Evolutionary conservation across 2,888 invertebrate genomes (phyloP), one percentile per base, ranked within the genome.

Genomic region (Euclidia mi): DNA sequence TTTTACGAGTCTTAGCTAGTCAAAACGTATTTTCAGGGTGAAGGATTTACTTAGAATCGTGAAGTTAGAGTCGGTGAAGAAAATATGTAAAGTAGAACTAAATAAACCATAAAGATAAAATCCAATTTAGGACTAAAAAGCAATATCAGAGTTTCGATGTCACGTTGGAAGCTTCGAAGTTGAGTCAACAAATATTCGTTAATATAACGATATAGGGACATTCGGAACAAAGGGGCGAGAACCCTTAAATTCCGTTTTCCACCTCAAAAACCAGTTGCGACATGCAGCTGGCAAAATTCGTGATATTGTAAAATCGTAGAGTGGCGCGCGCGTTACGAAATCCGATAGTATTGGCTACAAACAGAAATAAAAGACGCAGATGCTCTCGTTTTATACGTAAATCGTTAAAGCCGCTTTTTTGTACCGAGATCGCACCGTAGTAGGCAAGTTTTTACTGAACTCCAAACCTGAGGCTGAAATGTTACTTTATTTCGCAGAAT

Each of bases 321-420:
- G 65, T 56, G 65, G 46, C 57, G 65, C 60, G 56, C 66, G 61
- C 57, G 72, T 66, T 49, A 67, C 73, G 76, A 76, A 80, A 82
- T 79, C 81, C 79, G 76, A 82, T 82, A 71, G 73, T 73, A 74
- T 69, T 66, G 71, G 69, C 59, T 58, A 66, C 66, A 78, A 69
- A 75, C 64, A 68, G 59, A 74, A 78, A 78, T 69, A 77, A 72
- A 72, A 74, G 56, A 60, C 63, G 62, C 57, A 41, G 53, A 62
- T 61, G 43, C 53, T 64, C 64, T 63, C 67, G 66, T 74, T 80
- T 73, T 76, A 65, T 73, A 65, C 67, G 56, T 66, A 74, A 71
- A 76, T 67, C 66, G 65, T 67, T 70, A 69, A 77, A 67, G 64
- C 66, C 62, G 57, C 53, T 69, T 69, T 62, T 69, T 69, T 72